These are phyloP conservation scores for Falco rusticolus DNA, from an alignment of 2,797 vertebrate species.

Conservation along the genomic window DNA sequence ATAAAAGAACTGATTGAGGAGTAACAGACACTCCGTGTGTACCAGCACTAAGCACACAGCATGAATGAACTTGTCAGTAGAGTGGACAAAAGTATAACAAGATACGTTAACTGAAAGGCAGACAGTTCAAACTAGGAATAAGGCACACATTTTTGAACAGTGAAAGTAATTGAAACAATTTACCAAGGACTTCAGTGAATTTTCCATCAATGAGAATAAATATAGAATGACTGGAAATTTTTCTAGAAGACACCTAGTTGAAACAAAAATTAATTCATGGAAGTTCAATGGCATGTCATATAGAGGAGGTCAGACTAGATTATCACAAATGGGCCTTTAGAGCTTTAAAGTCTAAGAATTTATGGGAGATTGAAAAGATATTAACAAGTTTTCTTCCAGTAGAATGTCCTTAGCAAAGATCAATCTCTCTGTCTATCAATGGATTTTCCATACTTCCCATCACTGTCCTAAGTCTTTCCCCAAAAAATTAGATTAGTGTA, in stretches of 20 bases:
- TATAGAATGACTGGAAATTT: background rate
- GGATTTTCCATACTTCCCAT: constrained; percentile 25
- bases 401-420: constrained; percentile 26
- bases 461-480: background rate
- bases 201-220: background rate
- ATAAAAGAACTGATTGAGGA: background rate
- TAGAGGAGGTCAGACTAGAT: constrained; percentile 4
- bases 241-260: background rate
- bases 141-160: background rate
- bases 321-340: constrained; percentile 20
- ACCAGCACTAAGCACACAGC: background rate
- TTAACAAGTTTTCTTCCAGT: constrained; percentile 21
- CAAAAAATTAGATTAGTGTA: constrained; percentile 1
- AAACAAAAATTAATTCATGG: background rate
- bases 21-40: background rate
- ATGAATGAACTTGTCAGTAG: background rate
- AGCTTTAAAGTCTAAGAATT: constrained; percentile 11
- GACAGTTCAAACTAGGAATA: background rate
- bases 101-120: background rate
- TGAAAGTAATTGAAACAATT: constrained; percentile 9
- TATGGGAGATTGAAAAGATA: constrained; percentile 2
- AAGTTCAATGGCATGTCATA: background rate
- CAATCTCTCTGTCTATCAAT: constrained; percentile 1
- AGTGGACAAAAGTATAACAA: constrained; percentile 24
- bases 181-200: constrained; percentile 5